Evolutionary conservation across 2,888 invertebrate species (phyloP).

Genomic region (Pasiphila rectangulata): DNA sequence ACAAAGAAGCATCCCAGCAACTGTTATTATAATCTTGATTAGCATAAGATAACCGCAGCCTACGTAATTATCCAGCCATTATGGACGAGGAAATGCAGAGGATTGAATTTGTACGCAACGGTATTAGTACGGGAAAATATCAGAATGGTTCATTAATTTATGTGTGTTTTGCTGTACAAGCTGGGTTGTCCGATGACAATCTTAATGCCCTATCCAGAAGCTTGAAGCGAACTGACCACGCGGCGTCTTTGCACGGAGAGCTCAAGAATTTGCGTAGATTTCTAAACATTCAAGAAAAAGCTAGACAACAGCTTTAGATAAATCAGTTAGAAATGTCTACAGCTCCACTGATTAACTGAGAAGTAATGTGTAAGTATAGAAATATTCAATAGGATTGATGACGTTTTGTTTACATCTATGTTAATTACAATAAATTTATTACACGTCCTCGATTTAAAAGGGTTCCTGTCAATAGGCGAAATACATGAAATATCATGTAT

Average conservation of each 20-base stretch:
- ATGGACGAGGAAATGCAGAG: slow-evolving; percentile 50
- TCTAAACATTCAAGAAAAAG: no score
- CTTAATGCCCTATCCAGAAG: slow-evolving; percentile 41
- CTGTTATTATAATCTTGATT: slow-evolving; percentile 36
- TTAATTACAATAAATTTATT: no score
- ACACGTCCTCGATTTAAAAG: no score
- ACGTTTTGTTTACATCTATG: no score
- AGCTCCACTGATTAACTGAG: no score
- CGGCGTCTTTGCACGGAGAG: background rate
- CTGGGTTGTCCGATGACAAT: slow-evolving; percentile 55
- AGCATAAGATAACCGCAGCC: slow-evolving; percentile 47
- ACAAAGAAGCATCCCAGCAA: slow-evolving; percentile 18
- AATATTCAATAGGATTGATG: no score
- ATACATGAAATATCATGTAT: no score
- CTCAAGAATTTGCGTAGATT: background rate
- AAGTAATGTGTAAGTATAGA: no score
- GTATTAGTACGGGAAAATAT: slow-evolving; percentile 47
- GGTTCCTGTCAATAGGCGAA: no score
- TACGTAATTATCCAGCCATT: slow-evolving; percentile 54
- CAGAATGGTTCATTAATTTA: slow-evolving; percentile 51
- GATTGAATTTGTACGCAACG: slow-evolving; percentile 57
- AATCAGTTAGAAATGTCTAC: background rate
- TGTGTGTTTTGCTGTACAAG: slow-evolving; percentile 47
- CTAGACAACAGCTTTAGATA: background rate
- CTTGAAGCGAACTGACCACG: background rate